These are phyloP conservation scores for Alitta virens DNA, from an alignment of 2,888 invertebrate genomes.

Conservation along the genomic window DNA sequence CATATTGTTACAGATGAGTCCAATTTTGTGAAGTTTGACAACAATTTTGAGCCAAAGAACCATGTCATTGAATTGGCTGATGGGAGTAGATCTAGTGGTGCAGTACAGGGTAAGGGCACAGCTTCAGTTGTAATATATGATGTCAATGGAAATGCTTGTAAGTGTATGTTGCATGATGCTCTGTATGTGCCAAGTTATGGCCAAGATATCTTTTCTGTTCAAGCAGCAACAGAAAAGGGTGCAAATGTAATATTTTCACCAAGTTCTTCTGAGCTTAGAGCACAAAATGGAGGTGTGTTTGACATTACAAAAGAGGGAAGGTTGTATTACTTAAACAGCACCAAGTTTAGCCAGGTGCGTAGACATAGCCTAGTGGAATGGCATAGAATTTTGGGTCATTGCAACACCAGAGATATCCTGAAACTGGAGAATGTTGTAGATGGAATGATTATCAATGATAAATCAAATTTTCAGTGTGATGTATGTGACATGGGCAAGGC, in stretches of 20 bases:
- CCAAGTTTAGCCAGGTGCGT: not conserved
- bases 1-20: constrained; percentile 20
- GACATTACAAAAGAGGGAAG: too few relatives aligned
- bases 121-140: constrained; percentile 16
- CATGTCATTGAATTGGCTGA: constrained; percentile 30
- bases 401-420: constrained; percentile 20
- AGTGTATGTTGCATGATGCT: too few relatives aligned
- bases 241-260: too few relatives aligned
- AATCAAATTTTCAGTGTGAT: constrained; percentile 11
- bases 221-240: too few relatives aligned
- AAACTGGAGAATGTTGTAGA: constrained; percentile 21
- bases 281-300: not conserved
- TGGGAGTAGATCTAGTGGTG: constrained; percentile 21
- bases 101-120: constrained; percentile 18
- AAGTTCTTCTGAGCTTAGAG: too few relatives aligned
- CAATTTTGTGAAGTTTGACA: constrained; percentile 19
- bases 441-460: constrained; percentile 20
- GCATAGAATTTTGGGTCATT: constrained; percentile 22
- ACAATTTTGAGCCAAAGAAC: constrained; percentile 17
- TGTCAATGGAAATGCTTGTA: not conserved
- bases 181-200: too few relatives aligned
- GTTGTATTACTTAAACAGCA: too few relatives aligned
- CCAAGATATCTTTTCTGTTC: too few relatives aligned
- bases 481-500: not conserved
- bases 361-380: constrained; percentile 5